Conservation (phyloP, 35 echinoderm and acorn worm genomes). For the Ophiothrix spiculata region DNA sequence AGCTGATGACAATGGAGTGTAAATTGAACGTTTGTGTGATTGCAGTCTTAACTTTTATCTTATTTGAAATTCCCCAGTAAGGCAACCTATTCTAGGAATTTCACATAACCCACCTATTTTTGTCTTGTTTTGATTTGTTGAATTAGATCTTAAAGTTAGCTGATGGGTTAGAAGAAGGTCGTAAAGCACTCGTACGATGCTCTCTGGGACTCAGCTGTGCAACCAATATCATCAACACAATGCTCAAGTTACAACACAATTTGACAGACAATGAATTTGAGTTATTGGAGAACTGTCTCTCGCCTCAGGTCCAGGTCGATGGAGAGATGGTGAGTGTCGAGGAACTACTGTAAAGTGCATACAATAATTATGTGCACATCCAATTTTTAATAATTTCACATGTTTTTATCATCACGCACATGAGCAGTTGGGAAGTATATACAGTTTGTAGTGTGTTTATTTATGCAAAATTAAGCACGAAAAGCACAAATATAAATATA, state of each 20-base stretch:
- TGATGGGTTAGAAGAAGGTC: conserved; percentile 95
- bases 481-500: no score
- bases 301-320: conserved; percentile 60
- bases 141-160: conserved; percentile 87
- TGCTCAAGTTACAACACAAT: conserved; percentile 50
- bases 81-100: no score
- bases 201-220: conserved; percentile 83
- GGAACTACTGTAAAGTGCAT: no score
- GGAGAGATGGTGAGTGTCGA: conserved; percentile 60
- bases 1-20: neutral
- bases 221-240: conserved; percentile 66
- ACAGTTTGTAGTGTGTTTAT: no score
- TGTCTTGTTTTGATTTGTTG: neutral
- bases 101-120: no score
- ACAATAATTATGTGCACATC: no score
- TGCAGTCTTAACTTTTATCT: neutral
- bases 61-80: neutral
- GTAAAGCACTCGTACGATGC: conserved; percentile 75
- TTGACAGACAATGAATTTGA: conserved; percentile 60
- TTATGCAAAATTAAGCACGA: no score
- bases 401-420: no score
- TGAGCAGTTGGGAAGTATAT: no score
- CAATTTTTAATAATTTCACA: no score
- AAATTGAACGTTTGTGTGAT: no score
- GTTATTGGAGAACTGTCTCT: conserved; percentile 58